Base-by-base conservation (phyloP, 2,888 invertebrate genomes). In the Cecidostiba fungosa region DNA sequence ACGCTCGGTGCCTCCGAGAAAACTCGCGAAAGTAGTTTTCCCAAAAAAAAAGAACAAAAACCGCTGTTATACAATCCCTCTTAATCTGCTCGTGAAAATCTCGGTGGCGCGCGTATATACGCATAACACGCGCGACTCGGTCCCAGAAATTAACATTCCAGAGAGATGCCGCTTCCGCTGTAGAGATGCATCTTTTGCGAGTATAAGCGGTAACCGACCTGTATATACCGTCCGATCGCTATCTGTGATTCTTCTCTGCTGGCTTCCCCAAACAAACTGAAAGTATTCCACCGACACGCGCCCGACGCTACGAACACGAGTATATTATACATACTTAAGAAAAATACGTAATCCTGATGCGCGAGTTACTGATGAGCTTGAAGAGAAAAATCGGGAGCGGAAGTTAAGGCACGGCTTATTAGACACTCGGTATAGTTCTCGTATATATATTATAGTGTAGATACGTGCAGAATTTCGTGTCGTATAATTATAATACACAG, bases 21-120 rank as follows among this genome's bases (percentile, higher is more conserved):
- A 59, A n/a, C 23, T n/a, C 23, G 59, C 12, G 23, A 59, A n/a
- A n/a, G 23, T 10, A 23, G 19, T 59, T 59, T 59, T 59, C 59
- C 23, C 23, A 19, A 62, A 23, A 66, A 10, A 43, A 32, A 78
- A 6, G 43, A 73, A 16, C 43, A 74, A 23, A 39, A 70, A 19
- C n/a, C 6, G 0, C n/a, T 16, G 4, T 77, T 83, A 39, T 59
- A 39, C 77, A 83, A 83, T 83, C 14, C 10, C n/a, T 43, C 29
- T 19, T 70, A 78, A 84, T 78, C 84, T 72, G 39, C 12, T 12
- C 23, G 50, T 19, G 62, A 66, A 73, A 73, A 73, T 78, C 84
- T 77, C 50, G 4, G 29, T 16, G 14, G 26, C 73, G 26, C 47
- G 14, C 32, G 72, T 12, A 12, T 19, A 16, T n/a, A 32, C 8